Evolutionary conservation across 2,888 invertebrate genomes (phyloP).

Genomic region (Noctua janthe): DNA sequence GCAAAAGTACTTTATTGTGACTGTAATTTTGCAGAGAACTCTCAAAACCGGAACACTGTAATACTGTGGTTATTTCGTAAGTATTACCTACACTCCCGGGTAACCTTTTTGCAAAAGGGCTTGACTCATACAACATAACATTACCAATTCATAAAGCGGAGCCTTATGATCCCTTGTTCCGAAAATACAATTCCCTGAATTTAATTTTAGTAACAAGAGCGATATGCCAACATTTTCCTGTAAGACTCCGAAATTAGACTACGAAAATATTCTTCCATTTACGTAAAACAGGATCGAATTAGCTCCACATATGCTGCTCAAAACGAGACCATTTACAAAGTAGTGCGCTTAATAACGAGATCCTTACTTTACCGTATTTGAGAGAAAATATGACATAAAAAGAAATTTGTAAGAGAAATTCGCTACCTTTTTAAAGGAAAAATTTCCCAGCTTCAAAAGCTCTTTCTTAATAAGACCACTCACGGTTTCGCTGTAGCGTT

Average conservation of each 20-base stretch:
- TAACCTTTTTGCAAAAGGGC: background rate
- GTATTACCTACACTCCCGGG: background rate
- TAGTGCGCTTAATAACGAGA: background rate
- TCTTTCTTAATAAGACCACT: slow-evolving; percentile 49
- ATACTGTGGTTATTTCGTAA: background rate
- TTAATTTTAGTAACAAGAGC: background rate
- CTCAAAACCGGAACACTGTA: background rate
- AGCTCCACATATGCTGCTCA: background rate
- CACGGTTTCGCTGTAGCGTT: slow-evolving; percentile 26
- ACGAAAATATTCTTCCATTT: background rate
- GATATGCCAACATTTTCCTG: background rate
- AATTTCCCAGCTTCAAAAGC: slow-evolving; percentile 33
- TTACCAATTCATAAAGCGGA: slow-evolving; percentile 19
- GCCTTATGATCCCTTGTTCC: background rate
- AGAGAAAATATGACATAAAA: slow-evolving; percentile 33
- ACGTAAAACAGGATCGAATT: background rate
- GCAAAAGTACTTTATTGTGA: background rate
- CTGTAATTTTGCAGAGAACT: background rate
- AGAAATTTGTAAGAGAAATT: slow-evolving; percentile 25
- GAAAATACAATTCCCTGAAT: background rate
- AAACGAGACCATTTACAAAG: background rate
- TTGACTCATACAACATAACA: background rate
- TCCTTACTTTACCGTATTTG: background rate
- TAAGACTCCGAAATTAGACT: background rate
- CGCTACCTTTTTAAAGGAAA: slow-evolving; percentile 43